Evolutionary conservation across 2,113 vertebrate genomes (phyloP).

Genomic region (Ceuthmochares aereus): DNA sequence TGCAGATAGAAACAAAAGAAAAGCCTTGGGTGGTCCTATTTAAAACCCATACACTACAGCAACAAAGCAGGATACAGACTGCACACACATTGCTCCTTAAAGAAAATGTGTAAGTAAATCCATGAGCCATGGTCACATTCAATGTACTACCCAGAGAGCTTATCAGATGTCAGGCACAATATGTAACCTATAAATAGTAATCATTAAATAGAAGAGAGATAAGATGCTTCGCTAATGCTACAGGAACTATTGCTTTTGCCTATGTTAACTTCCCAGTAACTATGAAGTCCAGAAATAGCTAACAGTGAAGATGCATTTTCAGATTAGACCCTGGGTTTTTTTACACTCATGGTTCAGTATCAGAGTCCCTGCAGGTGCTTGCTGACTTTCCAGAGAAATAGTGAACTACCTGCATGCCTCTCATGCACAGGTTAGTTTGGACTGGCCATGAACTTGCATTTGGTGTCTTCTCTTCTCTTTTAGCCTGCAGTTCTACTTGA

Average conservation of each 20-base stretch:
- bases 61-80: neutral
- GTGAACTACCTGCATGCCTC: neutral
- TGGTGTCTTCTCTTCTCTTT: neutral
- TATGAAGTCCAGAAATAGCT: neutral
- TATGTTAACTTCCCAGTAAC: neutral
- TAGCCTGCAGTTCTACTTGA: rapidly evolving
- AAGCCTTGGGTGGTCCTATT: neutral
- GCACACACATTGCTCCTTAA: neutral
- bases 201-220: neutral
- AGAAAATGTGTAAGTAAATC: neutral
- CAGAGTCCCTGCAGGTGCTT: neutral
- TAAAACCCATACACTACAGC: neutral
- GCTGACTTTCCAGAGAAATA: neutral
- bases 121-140: neutral
- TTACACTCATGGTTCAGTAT: neutral
- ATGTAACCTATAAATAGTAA: neutral
- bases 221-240: neutral
- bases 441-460: neutral
- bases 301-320: neutral
- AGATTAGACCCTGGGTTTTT: neutral
- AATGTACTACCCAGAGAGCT: neutral
- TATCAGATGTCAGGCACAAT: neutral
- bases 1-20: neutral
- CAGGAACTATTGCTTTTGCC: neutral
- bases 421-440: neutral